Evolutionary conservation across 92 coral and sea anemone species (phyloP), one percentile per base, ranked within the genome.

Genomic region (Porites cylindrica): DNA sequence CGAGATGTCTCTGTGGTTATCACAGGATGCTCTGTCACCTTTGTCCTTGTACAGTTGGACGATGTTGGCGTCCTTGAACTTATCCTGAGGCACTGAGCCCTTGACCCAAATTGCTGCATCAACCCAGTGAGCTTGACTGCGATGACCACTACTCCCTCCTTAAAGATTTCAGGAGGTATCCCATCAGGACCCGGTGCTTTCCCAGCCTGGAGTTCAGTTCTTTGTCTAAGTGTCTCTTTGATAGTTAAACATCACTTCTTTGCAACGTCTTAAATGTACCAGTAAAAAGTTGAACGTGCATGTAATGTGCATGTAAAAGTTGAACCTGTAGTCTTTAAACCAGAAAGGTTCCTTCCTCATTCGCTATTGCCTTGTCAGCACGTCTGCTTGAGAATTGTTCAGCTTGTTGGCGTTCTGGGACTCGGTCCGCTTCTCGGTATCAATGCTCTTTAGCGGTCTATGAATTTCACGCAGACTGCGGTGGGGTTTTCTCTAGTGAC

Each of bases 291-390:
- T 65, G 70, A 16, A 16, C 19, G 20, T 8, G 17, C 17, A 17
- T 16, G 9, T 65, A 8, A 8, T 6, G 23, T 10, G 23, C 7
- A 2, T 11, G 24, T 19, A 19, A 7, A 19, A 66, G 10, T 66
- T 66, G 70, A 66, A 21, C 60, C 18, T 66, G 21, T 54, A 77
- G 81, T 77, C 81, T 38, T 77, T 77, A 50, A 77, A 32, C 50
- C 51, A 77, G 53, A 53, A 58, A 58, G 81, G 81, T 54, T 58
- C 81, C 54, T 62, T 77, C 69, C 68, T 58, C n/a, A 29, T 58
- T 23, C 19, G 47, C 68, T 54, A 51, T 2, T 51, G 81, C 8
- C 67, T 58, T 38, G 69, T 77, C 67, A 53, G 81, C 50, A 20
- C 8, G 81, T 21, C 47, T 58, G 51, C 67, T 58, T 77, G 68